Evolutionary conservation across 2,113 vertebrate species (phyloP), one percentile per base, ranked within the genome.

Genomic region (Castor canadensis): DNA sequence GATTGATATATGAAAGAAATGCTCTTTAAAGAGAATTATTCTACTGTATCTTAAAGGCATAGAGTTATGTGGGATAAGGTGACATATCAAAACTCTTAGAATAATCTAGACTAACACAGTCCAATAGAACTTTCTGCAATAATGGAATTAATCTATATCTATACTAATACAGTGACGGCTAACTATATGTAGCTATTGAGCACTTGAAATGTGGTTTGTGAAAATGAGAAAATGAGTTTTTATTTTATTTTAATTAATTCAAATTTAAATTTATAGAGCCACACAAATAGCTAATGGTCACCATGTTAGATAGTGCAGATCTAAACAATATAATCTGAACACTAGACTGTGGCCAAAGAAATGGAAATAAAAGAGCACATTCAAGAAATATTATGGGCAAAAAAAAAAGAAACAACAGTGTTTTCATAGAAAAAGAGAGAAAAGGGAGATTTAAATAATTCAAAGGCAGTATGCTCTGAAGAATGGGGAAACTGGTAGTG

Each of bases 391-490:
- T 58, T 86, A 56, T 52, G 15, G 62, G 9, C n/a, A n/a, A 19
- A 54, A 58, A 45, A 81, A 71, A 67, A 87, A 54, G 35, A 60
- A 84, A 40, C 15, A 67, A 38, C 60, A 47, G 4, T 69, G 8
- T 60, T 89, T 94, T 66, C 79, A 22, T 35, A 43, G 28, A 4
- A 15, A 19, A 22, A 56, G 35, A 86, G 30, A 75, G 38, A 52
- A 30, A 73, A 15, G 22, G 43, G 22, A 94, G 40, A 79, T 66
- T 86, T 88, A 81, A 96, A 67, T 22, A 93, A 94, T 80, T 80
- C 73, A 89, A 80, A 89, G 26, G 22, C 30, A 69, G 5, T 60
- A 22, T 91, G 28, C 35, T 75, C 38, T 26, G 17, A 35, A 89
- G 26, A 91, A 19, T 82, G 38, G 22, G 35, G 35, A 76, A 86